These are phyloP conservation scores for Buphagus erythrorhynchus DNA, from an alignment of 2,797 vertebrate genomes.

Conservation along the genomic window DNA sequence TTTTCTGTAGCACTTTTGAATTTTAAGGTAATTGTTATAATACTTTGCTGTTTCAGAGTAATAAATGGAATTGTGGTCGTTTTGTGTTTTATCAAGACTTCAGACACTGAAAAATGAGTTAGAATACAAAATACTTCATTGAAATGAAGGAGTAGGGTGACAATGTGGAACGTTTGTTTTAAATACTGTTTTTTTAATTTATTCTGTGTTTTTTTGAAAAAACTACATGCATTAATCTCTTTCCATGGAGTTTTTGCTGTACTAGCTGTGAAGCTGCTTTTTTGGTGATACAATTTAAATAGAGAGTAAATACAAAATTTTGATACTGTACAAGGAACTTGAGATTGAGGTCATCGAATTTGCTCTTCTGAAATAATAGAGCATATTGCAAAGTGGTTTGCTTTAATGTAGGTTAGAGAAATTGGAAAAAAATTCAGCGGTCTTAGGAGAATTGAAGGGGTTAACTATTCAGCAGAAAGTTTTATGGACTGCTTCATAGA, in stretches of 20 bases:
- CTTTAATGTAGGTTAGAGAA: not conserved
- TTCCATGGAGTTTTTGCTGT: not conserved
- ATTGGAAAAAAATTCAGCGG: not conserved
- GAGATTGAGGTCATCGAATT: not conserved
- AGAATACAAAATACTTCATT: not conserved
- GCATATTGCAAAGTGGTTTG: not conserved
- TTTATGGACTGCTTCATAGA: not conserved
- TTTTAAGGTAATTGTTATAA: not conserved
- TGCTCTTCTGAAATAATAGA: not conserved
- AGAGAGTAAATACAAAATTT: not conserved
- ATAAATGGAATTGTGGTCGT: not conserved
- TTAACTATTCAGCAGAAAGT: not conserved
- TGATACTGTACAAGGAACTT: not conserved
- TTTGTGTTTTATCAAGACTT: not conserved
- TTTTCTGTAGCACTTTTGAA: not conserved
- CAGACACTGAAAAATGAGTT: not conserved
- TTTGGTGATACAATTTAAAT: not conserved
- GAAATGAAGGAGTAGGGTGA: not conserved
- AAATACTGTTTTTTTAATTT: not conserved
- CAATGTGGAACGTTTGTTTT: not conserved
- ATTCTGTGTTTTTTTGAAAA: not conserved
- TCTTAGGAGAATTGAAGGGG: not conserved
- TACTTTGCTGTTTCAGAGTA: not conserved
- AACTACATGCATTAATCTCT: not conserved
- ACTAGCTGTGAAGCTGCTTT: not conserved